phyloP scores from a whole-genome alignment of 30 jellyfish, hydroid and myxozoan species.

The Pelagia noctiluca region DNA sequence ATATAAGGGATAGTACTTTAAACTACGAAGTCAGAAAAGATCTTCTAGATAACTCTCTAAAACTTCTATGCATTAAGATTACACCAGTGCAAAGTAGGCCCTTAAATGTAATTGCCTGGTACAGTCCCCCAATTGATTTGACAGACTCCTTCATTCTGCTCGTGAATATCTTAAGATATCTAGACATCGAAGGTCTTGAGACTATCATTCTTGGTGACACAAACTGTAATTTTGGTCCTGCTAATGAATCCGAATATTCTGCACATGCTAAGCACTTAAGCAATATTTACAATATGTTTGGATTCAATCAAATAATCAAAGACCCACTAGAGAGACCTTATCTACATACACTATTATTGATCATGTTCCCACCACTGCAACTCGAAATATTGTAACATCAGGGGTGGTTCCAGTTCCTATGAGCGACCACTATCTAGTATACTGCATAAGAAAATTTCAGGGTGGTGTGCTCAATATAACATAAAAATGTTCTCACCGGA shows the following conservation, averaged over 20 bases:
- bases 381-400: neutral
- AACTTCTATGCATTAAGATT: neutral
- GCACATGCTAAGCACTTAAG: neutral
- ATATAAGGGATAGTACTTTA: neutral
- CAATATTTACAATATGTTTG: neutral
- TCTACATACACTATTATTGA: neutral
- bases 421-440: neutral
- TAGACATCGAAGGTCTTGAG: neutral
- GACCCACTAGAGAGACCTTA: neutral
- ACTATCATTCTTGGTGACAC: neutral
- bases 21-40: neutral
- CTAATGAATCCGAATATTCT: neutral
- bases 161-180: neutral
- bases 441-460: neutral
- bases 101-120: neutral
- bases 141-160: too few species aligned
- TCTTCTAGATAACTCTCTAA: neutral
- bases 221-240: conserved; percentile 1
- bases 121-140: too few species aligned
- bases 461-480: neutral
- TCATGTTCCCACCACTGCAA: neutral
- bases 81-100: conserved; percentile 1
- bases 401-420: neutral
- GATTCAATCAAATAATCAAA: neutral
- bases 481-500: neutral